Conservation (phyloP, 1,140 invertebrate species). For the Bombus vancouverensis region DNA sequence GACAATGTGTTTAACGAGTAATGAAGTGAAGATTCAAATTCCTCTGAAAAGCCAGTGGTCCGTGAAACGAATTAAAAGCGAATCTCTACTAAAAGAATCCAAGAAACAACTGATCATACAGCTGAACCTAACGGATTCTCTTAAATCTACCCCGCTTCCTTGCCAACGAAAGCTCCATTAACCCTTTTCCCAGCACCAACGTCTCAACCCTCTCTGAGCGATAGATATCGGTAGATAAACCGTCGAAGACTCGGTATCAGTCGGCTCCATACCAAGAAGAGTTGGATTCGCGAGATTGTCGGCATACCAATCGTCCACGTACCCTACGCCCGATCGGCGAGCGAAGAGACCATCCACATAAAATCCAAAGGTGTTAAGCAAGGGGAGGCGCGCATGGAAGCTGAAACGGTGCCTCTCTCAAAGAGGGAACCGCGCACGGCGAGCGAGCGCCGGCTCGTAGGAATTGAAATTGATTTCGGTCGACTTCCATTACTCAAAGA, state of each 20-base stretch:
- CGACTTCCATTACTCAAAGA: constrained; percentile 77
- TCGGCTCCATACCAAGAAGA: background rate
- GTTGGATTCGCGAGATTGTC: constrained; percentile 41
- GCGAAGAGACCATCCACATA: constrained; percentile 25
- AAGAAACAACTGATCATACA: too few species aligned
- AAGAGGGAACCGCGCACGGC: constrained; percentile 48
- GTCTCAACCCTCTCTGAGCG: background rate
- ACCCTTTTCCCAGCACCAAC: background rate
- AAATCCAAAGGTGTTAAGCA: constrained; percentile 65
- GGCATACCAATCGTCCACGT: constrained; percentile 27
- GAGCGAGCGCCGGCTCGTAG: constrained; percentile 56
- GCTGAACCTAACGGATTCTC: too few species aligned
- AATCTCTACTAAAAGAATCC: too few species aligned
- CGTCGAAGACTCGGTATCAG: constrained; percentile 19
- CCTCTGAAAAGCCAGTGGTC: too few species aligned
- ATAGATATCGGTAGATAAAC: constrained; percentile 9
- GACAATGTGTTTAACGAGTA: too few species aligned
- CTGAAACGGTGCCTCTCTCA: constrained; percentile 33
- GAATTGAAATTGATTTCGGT: constrained; percentile 78
- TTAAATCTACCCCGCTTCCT: too few species aligned
- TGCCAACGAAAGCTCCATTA: too few species aligned
- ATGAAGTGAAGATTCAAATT: too few species aligned
- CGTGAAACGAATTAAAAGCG: too few species aligned
- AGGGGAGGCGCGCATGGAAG: constrained; percentile 47
- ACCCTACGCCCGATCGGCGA: background rate